Percentiles rank a stretch among this genome's conserved stretches.
These are phyloP conservation scores for Psilanteris sp. DNA, from an alignment of 1,140 invertebrate genomes.

Conservation along the genomic window DNA sequence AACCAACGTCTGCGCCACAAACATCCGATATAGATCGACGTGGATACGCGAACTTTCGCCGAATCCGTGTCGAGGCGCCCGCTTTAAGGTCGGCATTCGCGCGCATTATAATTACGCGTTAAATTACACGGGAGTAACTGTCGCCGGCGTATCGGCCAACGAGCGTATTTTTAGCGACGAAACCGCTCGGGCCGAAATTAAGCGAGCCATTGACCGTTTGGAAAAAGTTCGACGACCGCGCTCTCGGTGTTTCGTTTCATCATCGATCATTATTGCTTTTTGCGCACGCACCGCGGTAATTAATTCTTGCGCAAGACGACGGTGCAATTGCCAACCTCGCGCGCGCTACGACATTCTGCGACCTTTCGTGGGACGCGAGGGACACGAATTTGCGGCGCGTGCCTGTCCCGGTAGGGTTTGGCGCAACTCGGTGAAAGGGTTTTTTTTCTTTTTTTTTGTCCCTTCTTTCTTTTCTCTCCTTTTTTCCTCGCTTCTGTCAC, in stretches of 20 bases:
- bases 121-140: slow-evolving; percentile 39
- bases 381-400: too few species aligned
- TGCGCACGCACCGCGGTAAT: slow-evolving; percentile 35
- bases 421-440: too few species aligned
- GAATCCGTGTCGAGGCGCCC: too few species aligned
- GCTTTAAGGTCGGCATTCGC: slow-evolving; percentile 38
- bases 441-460: too few species aligned
- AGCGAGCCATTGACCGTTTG: slow-evolving; percentile 43
- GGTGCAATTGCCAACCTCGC: slow-evolving; percentile 31
- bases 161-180: slow-evolving; percentile 39
- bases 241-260: slow-evolving; percentile 23
- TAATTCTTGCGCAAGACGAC: slow-evolving; percentile 46
- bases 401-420: too few species aligned
- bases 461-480: too few species aligned
- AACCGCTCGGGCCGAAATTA: slow-evolving; percentile 35
- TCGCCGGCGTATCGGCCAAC: slow-evolving; percentile 21
- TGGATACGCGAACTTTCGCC: too few species aligned
- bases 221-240: slow-evolving; percentile 45
- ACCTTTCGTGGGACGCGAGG: too few species aligned
- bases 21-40: too few species aligned
- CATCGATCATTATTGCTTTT: slow-evolving; percentile 37
- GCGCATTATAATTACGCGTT: slow-evolving; percentile 33
- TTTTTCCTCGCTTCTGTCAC: too few species aligned
- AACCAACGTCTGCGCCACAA: too few species aligned
- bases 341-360: too few species aligned